phyloP scores from a whole-genome alignment of 2,113 vertebrate species.

The Gasterosteus nipponicus region DNA sequence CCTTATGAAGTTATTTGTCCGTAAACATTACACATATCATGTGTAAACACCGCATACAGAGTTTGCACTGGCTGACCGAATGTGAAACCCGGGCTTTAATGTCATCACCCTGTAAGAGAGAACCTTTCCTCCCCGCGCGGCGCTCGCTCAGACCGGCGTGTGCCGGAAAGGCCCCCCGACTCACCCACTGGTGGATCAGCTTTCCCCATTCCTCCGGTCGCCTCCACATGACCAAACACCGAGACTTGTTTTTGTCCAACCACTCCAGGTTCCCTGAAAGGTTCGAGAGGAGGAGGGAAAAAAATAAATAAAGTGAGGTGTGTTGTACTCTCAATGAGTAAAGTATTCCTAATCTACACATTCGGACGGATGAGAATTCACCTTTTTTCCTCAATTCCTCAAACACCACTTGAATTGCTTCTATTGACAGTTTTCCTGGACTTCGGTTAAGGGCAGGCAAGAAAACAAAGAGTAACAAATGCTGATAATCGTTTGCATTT shows the following conservation, averaged over 20 bases:
- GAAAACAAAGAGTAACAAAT: not conserved
- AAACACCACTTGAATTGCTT: slow-evolving; percentile 94
- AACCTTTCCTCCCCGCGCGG: slow-evolving; percentile 11
- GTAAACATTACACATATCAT: not conserved
- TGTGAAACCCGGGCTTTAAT: not conserved
- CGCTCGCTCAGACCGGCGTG: not conserved
- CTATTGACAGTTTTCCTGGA: slow-evolving; percentile 92
- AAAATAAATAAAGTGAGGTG: not conserved
- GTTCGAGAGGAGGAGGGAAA: not conserved
- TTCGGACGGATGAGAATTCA: slow-evolving; percentile 50
- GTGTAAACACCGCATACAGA: not conserved
- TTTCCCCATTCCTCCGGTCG: slow-evolving; percentile 98
- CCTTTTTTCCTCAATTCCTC: slow-evolving; percentile 98
- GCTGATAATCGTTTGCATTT: not conserved
- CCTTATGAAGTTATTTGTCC: not conserved
- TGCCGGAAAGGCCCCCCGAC: slow-evolving; percentile 37
- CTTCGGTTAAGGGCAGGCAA: slow-evolving; percentile 78
- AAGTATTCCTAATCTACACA: not conserved
- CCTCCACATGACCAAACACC: slow-evolving; percentile 97
- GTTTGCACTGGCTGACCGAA: not conserved
- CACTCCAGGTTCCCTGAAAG: slow-evolving; percentile 93
- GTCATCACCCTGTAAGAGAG: not conserved
- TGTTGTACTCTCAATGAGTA: not conserved
- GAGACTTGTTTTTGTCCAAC: slow-evolving; percentile 97
- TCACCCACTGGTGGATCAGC: slow-evolving; percentile 98